phyloP scores from a whole-genome alignment of 2,797 vertebrate genomes.

The Alauda arvensis region DNA sequence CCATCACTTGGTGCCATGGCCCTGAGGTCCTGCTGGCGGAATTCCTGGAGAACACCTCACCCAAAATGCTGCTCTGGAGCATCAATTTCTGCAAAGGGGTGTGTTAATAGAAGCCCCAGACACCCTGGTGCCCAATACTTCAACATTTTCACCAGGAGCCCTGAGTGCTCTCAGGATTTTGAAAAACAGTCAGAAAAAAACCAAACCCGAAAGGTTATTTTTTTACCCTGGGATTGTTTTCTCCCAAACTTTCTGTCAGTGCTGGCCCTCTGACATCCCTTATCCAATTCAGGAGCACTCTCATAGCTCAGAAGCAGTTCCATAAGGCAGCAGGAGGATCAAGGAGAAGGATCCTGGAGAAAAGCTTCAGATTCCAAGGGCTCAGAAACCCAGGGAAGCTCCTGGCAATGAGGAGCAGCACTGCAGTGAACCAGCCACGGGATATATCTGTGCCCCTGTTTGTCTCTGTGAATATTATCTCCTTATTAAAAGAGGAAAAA shows the following conservation, averaged over 20 bases:
- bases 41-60: background rate
- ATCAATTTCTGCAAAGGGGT: background rate
- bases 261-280: background rate
- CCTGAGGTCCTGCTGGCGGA: background rate
- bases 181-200: background rate
- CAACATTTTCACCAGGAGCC: background rate
- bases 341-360: background rate
- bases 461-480: slow-evolving; percentile 15
- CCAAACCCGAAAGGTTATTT: rapidly evolving
- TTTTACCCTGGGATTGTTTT: background rate
- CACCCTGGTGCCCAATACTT: background rate
- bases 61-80: background rate
- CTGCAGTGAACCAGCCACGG: background rate
- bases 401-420: background rate
- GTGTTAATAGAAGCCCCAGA: background rate
- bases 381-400: background rate
- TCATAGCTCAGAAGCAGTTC: background rate
- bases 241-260: background rate
- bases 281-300: background rate
- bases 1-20: background rate
- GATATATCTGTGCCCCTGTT: background rate
- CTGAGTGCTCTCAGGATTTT: background rate
- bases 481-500: slow-evolving; percentile 28
- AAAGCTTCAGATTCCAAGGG: background rate
- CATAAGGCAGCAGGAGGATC: background rate